These are phyloP conservation scores for Drosophila auraria DNA, from an alignment of 1,140 invertebrate species.

Conservation along the genomic window DNA sequence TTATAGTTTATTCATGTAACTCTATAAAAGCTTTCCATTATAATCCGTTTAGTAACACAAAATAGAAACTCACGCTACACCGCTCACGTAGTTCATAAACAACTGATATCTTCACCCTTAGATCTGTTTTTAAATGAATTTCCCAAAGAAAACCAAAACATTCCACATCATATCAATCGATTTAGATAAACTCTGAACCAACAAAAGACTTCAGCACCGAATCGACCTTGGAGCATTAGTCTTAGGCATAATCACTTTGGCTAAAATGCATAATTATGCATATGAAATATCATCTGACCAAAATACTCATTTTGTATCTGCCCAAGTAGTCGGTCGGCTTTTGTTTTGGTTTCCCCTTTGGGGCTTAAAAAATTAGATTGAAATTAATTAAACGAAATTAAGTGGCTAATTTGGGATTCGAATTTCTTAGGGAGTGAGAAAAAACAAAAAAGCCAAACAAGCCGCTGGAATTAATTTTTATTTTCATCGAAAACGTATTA, in stretches of 20 bases:
- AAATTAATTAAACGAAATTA: conserved; percentile 78
- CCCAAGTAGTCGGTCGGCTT: conserved; percentile 29
- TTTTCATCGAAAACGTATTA: conserved; percentile 70
- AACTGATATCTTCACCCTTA: not conserved
- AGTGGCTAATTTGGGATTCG: conserved; percentile 61
- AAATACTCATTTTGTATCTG: conserved; percentile 24
- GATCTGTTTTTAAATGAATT: conserved; percentile 19
- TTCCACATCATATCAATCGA: conserved; percentile 47
- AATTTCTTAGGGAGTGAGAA: conserved; percentile 45
- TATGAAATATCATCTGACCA: conserved; percentile 44
- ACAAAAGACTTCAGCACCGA: conserved; percentile 29
- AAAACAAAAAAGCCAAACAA: conserved; percentile 33
- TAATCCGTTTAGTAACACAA: conserved; percentile 2
- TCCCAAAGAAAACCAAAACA: conserved; percentile 10
- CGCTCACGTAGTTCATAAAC: conserved; percentile 1
- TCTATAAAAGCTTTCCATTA: not conserved
- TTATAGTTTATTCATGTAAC: not conserved
- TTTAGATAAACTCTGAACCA: conserved; percentile 38
- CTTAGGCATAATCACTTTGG: conserved; percentile 44
- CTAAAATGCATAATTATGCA: conserved; percentile 57
- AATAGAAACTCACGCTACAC: conserved; percentile 8
- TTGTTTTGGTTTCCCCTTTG: conserved; percentile 12
- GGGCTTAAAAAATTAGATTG: conserved; percentile 61
- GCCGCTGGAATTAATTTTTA: conserved; percentile 61
- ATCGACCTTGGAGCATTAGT: conserved; percentile 62